Base-by-base conservation (phyloP, 2,888 invertebrate species). In the Lapara coniferarum region DNA sequence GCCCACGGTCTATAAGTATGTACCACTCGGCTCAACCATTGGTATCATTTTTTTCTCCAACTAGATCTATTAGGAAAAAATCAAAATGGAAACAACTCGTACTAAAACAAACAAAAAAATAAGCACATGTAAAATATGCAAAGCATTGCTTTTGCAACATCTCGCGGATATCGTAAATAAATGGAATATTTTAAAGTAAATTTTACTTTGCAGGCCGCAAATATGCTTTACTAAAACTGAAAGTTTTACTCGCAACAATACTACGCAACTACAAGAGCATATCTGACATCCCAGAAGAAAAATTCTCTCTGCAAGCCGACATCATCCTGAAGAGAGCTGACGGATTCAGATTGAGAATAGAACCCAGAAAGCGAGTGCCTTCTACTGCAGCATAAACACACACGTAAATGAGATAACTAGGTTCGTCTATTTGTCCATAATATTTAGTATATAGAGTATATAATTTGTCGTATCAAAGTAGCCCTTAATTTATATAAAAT, bases 221-320 rank as follows among this genome's bases (percentile, higher is more conserved):
- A 89, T 97, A 97, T 84, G 97, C 97, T 14, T 95, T 97, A 94
- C 84, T 97, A 67, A 97, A 97, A 83, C 88, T 97, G 73, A 97
- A 97, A 88, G 95, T 97, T 19, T 89, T 97, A 1, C 93, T 97
- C 0, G 95, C 96, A 0, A 96, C 96, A 7, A 95, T 97, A 63
- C 84, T 97, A 75, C 95, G 97, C 58, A 96, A 96, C 83, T 97
- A 95, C 88, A 95, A 94, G 71, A 89, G 96, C n/a, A 89, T 92
- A n/a, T 96, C 96, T 0, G 95, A 95, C 72, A 82, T 96, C 44
- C 94, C 95, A 46, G 96, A 96, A 81, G 87, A 94, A 16, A 95
- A 97, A 74, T 97, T 95, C 84, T 93, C 94, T 77, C 90, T 97
- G 1, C 96, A 96, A 82, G 96, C 93, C 52, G 97, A 97, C 80